These are phyloP conservation scores for Andrena cerasifolii DNA, from an alignment of 1,140 invertebrate genomes.

Conservation along the genomic window DNA sequence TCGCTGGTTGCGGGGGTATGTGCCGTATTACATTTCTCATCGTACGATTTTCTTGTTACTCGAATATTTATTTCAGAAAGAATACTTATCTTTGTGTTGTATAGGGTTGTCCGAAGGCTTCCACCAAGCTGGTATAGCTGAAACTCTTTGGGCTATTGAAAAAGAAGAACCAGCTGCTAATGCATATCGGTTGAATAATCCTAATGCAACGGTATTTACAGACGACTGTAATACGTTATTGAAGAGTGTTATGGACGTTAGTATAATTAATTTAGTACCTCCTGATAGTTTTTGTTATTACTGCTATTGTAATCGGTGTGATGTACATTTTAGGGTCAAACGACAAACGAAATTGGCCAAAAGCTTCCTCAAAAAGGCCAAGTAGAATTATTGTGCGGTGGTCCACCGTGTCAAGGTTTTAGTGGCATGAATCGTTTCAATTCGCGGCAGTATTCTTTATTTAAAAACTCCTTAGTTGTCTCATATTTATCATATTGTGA, in stretches of 20 bases:
- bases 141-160: constrained; percentile 92
- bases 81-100: constrained; percentile 31
- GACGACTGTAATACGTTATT: constrained; percentile 92
- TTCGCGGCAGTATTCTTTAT: constrained; percentile 92
- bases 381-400: constrained; percentile 93
- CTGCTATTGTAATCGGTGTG: background rate
- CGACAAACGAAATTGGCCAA: constrained; percentile 83
- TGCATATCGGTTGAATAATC: constrained; percentile 91
- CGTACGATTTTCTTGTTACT: background rate
- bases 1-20: constrained; percentile 93
- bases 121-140: constrained; percentile 87
- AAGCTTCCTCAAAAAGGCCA: constrained; percentile 90
- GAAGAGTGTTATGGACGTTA: constrained; percentile 75
- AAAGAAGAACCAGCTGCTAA: constrained; percentile 90
- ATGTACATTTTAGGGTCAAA: constrained; percentile 80
- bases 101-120: constrained; percentile 86
- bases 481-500: constrained; percentile 93
- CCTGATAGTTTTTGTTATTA: background rate
- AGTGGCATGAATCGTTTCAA: constrained; percentile 96
- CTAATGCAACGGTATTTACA: constrained; percentile 88
- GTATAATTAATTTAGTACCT: constrained; percentile 24
- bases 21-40: constrained; percentile 26
- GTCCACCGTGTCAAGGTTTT: constrained; percentile 96
- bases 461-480: constrained; percentile 94
- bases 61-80: constrained; percentile 4